Evolutionary conservation across 1,140 invertebrate genomes (phyloP).

Genomic region (Pachyrhynchus sulphureomaculatus): DNA sequence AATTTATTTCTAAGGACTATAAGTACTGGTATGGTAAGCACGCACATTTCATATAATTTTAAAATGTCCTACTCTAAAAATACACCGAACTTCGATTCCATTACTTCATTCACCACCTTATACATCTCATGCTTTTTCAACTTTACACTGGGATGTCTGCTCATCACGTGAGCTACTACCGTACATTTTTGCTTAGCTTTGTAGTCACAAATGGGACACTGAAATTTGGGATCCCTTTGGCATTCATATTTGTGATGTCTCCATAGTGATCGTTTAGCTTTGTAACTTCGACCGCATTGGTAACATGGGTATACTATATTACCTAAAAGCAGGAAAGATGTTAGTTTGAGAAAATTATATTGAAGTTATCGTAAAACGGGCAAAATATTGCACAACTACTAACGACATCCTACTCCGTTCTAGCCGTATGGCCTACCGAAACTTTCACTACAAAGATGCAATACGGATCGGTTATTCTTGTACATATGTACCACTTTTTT

Average conservation of each 20-base stretch:
- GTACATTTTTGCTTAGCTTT: slow-evolving; percentile 56
- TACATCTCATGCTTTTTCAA: slow-evolving; percentile 11
- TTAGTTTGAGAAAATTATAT: neutral
- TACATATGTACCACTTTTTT: no score
- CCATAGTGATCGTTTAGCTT: slow-evolving; percentile 36
- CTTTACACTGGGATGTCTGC: slow-evolving; percentile 21
- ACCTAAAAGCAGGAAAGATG: slow-evolving; percentile 7
- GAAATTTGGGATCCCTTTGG: slow-evolving; percentile 39
- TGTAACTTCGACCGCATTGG: slow-evolving; percentile 38
- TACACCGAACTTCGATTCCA: slow-evolving; percentile 45
- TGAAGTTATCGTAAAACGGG: no score
- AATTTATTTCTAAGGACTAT: no score
- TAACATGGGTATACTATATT: slow-evolving; percentile 21
- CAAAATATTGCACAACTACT: no score
- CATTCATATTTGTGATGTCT: slow-evolving; percentile 42
- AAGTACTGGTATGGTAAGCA: no score
- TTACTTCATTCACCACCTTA: slow-evolving; percentile 49
- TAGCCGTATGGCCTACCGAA: no score
- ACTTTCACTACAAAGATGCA: no score
- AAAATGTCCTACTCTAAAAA: no score
- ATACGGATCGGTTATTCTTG: no score
- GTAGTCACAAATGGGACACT: slow-evolving; percentile 54
- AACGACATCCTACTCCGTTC: no score
- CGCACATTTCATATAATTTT: no score
- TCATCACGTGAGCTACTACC: slow-evolving; percentile 50